Evolutionary conservation across 2,113 vertebrate species (phyloP), one percentile per base, ranked within the genome.

Genomic region (Axis porcinus): DNA sequence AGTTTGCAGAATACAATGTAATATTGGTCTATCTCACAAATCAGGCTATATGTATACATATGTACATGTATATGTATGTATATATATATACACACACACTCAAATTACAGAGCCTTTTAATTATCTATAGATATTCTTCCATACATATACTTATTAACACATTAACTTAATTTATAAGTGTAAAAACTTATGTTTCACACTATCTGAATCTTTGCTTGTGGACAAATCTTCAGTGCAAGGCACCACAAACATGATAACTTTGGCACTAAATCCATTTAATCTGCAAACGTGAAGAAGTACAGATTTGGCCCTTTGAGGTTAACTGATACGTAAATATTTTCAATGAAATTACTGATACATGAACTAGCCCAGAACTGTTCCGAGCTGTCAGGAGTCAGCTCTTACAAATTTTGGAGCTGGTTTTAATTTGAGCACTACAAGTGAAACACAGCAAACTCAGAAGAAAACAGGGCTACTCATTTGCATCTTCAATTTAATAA

Each of bases 401-500:
- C 96, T 93, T 96, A 40, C 47, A 87, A 45, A 43, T 89, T 57
- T 74, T 23, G 12, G 28, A 93, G 55, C 91, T 97, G 97, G 70
- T 90, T 94, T 96, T 76, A 85, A 97, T 96, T 96, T 95, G 74
- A 93, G 54, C 86, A 30, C 78, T 86, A 17, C 54, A 92, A 93
- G 78, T 28, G 88, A 95, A 98, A 91, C 33, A 81, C 50, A 94
- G 54, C 91, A 83, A 94, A 92, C 86, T 97, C n/a, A 91, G 86
- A 94, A 97, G 94, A 95, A 88, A 79, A 16, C 89, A 85, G 1
- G 30, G 90, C 47, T 92, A 40, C 7, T 97, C 97, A 95, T 98
- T 95, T 97, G 95, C 97, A 54, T 96, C 45, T 98, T 95, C 95
- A 83, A 89, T 97, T 87, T 84, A 98, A 98, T 98, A 94, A 94